Conservation (phyloP, 1,140 invertebrate genomes). For the Formica exsecta region DNA sequence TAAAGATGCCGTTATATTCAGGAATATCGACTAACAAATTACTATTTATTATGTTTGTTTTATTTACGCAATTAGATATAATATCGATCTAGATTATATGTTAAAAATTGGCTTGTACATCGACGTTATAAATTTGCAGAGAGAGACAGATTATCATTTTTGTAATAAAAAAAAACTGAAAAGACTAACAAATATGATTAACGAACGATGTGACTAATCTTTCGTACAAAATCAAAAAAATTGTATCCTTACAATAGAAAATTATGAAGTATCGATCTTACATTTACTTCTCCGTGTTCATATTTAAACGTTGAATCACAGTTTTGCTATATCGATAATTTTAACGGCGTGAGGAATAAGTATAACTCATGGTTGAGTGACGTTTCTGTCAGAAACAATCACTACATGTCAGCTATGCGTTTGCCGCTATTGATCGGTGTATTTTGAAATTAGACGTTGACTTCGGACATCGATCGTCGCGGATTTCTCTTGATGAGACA, state of each 20-base stretch:
- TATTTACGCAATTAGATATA: constrained; percentile 16
- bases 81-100: constrained; percentile 8
- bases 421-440: constrained; percentile 13
- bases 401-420: constrained; percentile 14
- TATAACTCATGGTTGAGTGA: constrained; percentile 30
- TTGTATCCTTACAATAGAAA: not conserved
- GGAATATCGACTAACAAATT: constrained; percentile 28
- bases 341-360: constrained; percentile 25
- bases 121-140: not conserved
- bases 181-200: constrained; percentile 12
- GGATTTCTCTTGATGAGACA: not conserved
- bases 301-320: constrained; percentile 18
- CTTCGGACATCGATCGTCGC: constrained; percentile 22
- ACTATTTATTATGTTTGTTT: constrained; percentile 44
- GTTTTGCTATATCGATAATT: constrained; percentile 29
- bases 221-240: not conserved
- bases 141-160: not conserved
- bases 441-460: constrained; percentile 46
- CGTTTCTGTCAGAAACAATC: constrained; percentile 36
- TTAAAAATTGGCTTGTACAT: constrained; percentile 3
- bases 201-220: not conserved
- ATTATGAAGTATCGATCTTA: not conserved
- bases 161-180: constrained; percentile 3
- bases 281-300: not conserved
- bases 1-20: constrained; percentile 57